Percentiles rank a stretch among this genome's conserved stretches.
phyloP scores from a whole-genome alignment of 2,888 invertebrate species.

The Drosophila phalerata region DNA sequence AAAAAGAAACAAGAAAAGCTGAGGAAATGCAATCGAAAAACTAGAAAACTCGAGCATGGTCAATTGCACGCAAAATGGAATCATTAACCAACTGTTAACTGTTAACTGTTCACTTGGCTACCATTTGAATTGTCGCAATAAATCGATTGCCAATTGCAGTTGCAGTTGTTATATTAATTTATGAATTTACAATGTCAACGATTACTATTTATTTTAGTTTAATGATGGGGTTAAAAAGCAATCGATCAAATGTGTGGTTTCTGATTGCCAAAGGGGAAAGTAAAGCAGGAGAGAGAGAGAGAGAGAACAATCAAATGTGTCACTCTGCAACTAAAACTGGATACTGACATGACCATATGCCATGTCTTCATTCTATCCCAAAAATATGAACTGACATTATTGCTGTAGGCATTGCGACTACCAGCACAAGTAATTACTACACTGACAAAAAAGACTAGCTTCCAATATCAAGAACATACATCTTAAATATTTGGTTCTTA shows the following conservation, averaged over 20 bases:
- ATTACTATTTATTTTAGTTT: conserved; percentile 74
- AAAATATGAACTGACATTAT: conserved; percentile 10
- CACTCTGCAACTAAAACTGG: conserved; percentile 30
- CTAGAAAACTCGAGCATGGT: conserved; percentile 34
- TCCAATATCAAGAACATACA: too few species aligned
- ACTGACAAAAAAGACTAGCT: too few species aligned
- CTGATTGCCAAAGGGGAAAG: conserved; percentile 39
- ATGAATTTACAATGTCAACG: conserved; percentile 73
- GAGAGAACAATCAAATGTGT: conserved; percentile 38
- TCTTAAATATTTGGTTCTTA: too few species aligned
- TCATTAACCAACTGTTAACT: conserved; percentile 14
- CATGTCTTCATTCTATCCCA: not conserved
- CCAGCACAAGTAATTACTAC: conserved; percentile 62
- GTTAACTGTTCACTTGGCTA: not conserved
- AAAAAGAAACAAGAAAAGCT: not conserved
- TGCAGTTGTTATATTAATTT: conserved; percentile 64
- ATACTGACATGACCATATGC: conserved; percentile 33
- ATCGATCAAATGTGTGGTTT: conserved; percentile 66
- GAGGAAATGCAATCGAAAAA: conserved; percentile 49
- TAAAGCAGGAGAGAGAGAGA: not conserved
- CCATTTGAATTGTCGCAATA: conserved; percentile 19
- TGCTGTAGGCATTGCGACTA: conserved; percentile 9
- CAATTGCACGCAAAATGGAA: conserved; percentile 18
- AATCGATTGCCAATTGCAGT: conserved; percentile 41
- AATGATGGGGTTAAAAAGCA: conserved; percentile 73